Percentiles rank a stretch among this genome's conserved stretches.
Conservation (phyloP, 2,797 vertebrate species). For the Liasis olivaceus region DNA sequence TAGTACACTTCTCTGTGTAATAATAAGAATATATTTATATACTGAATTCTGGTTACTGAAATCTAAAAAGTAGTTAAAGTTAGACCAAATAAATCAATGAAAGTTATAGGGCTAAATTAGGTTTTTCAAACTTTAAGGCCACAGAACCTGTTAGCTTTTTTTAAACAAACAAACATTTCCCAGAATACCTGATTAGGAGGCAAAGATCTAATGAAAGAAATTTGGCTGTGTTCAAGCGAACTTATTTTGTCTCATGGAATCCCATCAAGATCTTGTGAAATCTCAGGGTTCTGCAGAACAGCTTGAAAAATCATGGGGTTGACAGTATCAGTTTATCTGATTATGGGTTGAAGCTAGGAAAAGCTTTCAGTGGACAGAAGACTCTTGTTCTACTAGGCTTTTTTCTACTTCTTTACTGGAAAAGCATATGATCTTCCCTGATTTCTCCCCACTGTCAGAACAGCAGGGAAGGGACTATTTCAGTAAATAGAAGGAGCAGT, state of each 20-base stretch:
- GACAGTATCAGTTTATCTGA: neutral
- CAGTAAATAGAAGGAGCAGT: neutral
- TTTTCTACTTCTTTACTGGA: neutral
- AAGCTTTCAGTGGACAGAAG: neutral
- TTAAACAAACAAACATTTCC: neutral
- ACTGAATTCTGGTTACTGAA: slow-evolving; percentile 27
- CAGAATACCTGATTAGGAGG: neutral
- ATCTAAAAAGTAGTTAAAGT: slow-evolving; percentile 6
- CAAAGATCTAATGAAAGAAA: neutral
- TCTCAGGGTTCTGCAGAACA: neutral
- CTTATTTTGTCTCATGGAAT: neutral
- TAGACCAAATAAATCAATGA: slow-evolving; percentile 19
- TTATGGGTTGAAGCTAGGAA: neutral
- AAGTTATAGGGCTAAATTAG: neutral
- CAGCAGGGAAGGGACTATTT: neutral
- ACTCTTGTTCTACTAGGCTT: neutral
- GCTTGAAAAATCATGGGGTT: neutral
- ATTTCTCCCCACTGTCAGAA: neutral
- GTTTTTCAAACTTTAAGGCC: neutral
- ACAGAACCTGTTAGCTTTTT: neutral
- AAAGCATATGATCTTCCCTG: neutral
- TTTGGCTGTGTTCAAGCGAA: neutral
- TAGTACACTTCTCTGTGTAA: neutral
- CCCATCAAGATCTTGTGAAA: neutral
- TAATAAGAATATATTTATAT: neutral